Evolutionary conservation across 2,113 vertebrate species (phyloP), one percentile per base, ranked within the genome.

Genomic region (Lasiurus cinereus): DNA sequence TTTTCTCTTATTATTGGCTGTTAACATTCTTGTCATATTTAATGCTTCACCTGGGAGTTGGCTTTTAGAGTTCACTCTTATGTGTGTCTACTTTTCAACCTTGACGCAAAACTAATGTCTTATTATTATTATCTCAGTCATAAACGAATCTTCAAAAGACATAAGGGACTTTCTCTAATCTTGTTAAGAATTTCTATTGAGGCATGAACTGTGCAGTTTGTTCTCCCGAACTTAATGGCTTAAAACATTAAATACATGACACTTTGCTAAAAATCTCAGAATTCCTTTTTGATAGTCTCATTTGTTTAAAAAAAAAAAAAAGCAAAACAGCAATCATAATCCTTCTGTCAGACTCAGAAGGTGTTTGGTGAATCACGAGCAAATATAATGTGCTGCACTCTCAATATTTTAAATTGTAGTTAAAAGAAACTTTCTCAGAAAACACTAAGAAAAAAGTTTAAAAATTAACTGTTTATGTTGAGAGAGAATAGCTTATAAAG

Each of bases 11-110:
- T 90, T 95, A 97, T 93, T 97, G 92, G 88, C 69, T 97, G 90
- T 91, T 98, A 96, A 96, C 67, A 94, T 21, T 54, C 83, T 83
- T 94, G 73, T 93, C 95, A 12, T 95, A 93, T 93, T 97, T 97
- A 97, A 97, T 97, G 86, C 74, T 94, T 83, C 83, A 67, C 59
- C 12, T 77, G 89, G 89, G 97, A 97, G 59, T 94, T 95, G 96
- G 90, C 73, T 96, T 97, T 97, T 82, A 95, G 94, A 93, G 93
- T 97, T 98, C 92, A 96, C 64, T 94, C 94, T 86, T 95, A 96
- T 46, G 48, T 94, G 52, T 96, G 90, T 95, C 95, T 97, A n/a
- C 88, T 91, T 97, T 97, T 98, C 97, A 97, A 98, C 96, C 96
- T 97, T 97, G 94, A 95, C 95, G 48, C 87, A 95, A 96, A 91